A percentile compares a stretch with the other conserved stretches of the same genome.
phyloP scores from a whole-genome alignment of 1,140 invertebrate species.

The Harlomillsia oculata region DNA sequence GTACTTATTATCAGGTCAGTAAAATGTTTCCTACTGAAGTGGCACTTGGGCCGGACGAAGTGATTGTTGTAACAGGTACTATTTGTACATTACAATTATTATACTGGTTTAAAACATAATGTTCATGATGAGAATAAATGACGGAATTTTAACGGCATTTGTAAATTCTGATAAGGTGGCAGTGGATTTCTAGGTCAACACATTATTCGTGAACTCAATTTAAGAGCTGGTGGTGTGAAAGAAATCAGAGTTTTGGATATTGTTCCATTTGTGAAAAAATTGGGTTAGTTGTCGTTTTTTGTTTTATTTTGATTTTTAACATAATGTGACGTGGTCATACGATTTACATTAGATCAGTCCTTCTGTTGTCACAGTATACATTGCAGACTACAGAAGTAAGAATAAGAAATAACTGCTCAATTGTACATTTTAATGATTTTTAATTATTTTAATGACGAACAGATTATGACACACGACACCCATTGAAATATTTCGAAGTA shows the following conservation, averaged over 20 bases:
- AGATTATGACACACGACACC: constrained; percentile 40
- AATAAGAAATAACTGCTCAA: no score
- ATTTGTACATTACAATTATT: no score
- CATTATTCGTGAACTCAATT: constrained; percentile 48
- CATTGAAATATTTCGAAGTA: constrained; percentile 42
- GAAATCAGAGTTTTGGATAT: constrained; percentile 55
- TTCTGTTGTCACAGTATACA: no score
- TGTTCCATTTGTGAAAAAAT: constrained; percentile 47
- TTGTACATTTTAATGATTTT: neutral
- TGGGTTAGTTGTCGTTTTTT: constrained; percentile 40
- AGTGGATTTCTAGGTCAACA: constrained; percentile 58
- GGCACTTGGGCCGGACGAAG: constrained; percentile 26
- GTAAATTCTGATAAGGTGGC: constrained; percentile 45
- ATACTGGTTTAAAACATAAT: no score
- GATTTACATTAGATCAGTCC: no score
- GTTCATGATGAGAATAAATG: no score
- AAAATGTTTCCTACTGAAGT: constrained; percentile 20
- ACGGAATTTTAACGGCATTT: neutral
- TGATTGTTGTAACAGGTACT: constrained; percentile 31
- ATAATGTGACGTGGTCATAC: no score
- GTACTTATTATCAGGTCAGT: neutral
- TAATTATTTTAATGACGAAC: constrained; percentile 25
- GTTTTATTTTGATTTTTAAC: neutral
- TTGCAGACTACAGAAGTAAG: no score
- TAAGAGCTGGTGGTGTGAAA: constrained; percentile 43